These are phyloP conservation scores for Neogobius melanostomus DNA, from an alignment of 2,113 vertebrate species.

Conservation along the genomic window DNA sequence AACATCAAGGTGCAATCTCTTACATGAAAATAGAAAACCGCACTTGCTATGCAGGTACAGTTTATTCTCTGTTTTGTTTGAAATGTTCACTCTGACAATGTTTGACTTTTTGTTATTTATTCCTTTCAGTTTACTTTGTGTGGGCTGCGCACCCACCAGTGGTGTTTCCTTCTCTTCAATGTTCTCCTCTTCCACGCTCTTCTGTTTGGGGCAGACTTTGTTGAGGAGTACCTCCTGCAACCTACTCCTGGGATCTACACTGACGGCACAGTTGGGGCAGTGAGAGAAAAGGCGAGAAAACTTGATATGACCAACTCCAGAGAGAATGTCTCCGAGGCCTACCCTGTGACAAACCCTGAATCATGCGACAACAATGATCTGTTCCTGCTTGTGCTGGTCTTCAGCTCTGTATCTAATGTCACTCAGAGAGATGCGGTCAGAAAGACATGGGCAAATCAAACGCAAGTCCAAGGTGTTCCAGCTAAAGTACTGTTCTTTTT, in stretches of 20 bases:
- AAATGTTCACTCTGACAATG: neutral
- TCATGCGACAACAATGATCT: slow-evolving; percentile 74
- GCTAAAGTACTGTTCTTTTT: slow-evolving; percentile 81
- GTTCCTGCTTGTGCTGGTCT: slow-evolving; percentile 83
- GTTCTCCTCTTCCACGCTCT: slow-evolving; percentile 86
- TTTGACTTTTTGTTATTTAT: slow-evolving; percentile 1
- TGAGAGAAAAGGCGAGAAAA: slow-evolving; percentile 83
- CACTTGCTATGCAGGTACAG: slow-evolving; percentile 62
- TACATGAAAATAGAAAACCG: slow-evolving; percentile 9
- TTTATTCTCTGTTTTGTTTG: neutral
- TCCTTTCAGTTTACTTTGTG: slow-evolving; percentile 77
- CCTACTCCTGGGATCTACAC: slow-evolving; percentile 80
- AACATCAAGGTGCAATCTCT: slow-evolving; percentile 21
- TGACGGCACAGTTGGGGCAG: slow-evolving; percentile 73
- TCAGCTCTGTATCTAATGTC: slow-evolving; percentile 79
- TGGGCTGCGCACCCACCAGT: slow-evolving; percentile 87
- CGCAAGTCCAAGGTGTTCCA: slow-evolving; percentile 58
- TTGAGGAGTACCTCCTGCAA: slow-evolving; percentile 88
- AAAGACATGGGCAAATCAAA: slow-evolving; percentile 85
- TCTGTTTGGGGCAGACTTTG: slow-evolving; percentile 89
- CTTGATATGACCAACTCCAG: slow-evolving; percentile 72
- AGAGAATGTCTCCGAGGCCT: slow-evolving; percentile 78
- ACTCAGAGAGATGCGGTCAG: slow-evolving; percentile 79
- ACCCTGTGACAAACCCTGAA: slow-evolving; percentile 58
- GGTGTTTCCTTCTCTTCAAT: slow-evolving; percentile 91